phyloP scores from a whole-genome alignment of 2,113 vertebrate species.

The Myrmophylax atrothorax region DNA sequence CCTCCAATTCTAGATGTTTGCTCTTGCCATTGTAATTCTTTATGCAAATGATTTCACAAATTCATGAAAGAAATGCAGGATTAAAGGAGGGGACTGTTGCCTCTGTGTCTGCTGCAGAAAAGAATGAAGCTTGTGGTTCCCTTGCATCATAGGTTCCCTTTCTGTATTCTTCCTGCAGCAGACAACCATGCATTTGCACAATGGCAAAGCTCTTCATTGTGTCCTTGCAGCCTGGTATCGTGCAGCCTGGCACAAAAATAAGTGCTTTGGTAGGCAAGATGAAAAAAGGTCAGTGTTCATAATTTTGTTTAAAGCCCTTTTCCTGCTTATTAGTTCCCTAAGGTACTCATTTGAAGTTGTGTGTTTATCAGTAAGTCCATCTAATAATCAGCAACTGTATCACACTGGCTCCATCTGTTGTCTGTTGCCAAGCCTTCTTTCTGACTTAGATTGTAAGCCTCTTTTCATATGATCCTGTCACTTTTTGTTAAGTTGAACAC shows the following conservation, averaged over 20 bases:
- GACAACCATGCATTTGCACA: background rate
- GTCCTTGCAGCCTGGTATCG: background rate
- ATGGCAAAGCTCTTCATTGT: background rate
- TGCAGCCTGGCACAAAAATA: background rate
- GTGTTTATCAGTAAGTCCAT: background rate
- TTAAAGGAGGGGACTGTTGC: background rate
- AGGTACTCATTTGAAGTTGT: background rate
- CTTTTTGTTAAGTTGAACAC: constrained; percentile 22
- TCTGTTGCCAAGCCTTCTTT: constrained; percentile 23
- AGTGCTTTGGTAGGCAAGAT: background rate
- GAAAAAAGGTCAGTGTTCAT: background rate
- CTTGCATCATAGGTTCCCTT: constrained; percentile 42
- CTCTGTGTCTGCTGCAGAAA: background rate
- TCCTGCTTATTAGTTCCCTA: background rate
- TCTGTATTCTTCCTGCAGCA: background rate
- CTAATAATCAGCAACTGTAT: background rate
- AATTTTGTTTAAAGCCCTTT: background rate
- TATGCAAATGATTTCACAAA: background rate
- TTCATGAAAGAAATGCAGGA: background rate
- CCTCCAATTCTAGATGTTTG: background rate
- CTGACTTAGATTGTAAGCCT: constrained; percentile 33
- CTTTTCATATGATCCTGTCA: constrained; percentile 14
- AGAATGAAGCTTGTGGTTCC: constrained; percentile 33
- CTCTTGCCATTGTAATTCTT: background rate
- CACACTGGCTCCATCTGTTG: constrained; percentile 43